Evolutionary conservation across 2,797 vertebrate species (phyloP).

Genomic region (Onychomys torridus): DNA sequence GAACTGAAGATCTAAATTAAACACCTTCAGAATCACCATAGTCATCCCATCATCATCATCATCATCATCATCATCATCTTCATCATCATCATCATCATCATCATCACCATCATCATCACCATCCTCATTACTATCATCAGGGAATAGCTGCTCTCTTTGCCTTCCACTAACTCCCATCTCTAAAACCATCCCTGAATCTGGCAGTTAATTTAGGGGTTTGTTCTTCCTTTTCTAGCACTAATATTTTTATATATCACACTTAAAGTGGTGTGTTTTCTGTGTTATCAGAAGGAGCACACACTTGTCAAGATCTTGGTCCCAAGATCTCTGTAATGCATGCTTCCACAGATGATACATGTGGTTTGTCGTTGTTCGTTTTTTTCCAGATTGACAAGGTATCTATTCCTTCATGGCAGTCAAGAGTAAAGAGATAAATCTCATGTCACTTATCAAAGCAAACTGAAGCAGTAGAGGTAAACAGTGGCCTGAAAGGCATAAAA

Average conservation of each 20-base stretch:
- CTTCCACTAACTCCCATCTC: not conserved
- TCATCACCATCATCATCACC: not conserved
- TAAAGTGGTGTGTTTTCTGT: not conserved
- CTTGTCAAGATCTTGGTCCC: slow-evolving; percentile 45
- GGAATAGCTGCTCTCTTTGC: not conserved
- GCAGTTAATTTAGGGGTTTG: not conserved
- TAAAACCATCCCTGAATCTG: not conserved
- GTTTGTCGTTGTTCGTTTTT: not conserved
- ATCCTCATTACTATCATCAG: not conserved
- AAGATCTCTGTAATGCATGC: slow-evolving; percentile 38
- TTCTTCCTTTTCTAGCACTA: slow-evolving; percentile 23
- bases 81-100: not conserved
- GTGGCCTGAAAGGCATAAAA: slow-evolving; percentile 75
- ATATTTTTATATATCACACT: not conserved
- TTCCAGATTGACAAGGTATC: slow-evolving; percentile 57
- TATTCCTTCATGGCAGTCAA: slow-evolving; percentile 64
- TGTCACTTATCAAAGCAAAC: slow-evolving; percentile 76
- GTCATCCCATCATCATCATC: not conserved
- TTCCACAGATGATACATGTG: slow-evolving; percentile 6
- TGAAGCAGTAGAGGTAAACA: slow-evolving; percentile 74
- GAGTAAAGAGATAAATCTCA: slow-evolving; percentile 73
- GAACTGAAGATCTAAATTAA: slow-evolving; percentile 10
- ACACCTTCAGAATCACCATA: not conserved
- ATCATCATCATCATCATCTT: not conserved
- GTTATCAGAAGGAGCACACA: not conserved